Conservation (phyloP, 2,797 vertebrate genomes). For the Coregonus ussuriensis region DNA sequence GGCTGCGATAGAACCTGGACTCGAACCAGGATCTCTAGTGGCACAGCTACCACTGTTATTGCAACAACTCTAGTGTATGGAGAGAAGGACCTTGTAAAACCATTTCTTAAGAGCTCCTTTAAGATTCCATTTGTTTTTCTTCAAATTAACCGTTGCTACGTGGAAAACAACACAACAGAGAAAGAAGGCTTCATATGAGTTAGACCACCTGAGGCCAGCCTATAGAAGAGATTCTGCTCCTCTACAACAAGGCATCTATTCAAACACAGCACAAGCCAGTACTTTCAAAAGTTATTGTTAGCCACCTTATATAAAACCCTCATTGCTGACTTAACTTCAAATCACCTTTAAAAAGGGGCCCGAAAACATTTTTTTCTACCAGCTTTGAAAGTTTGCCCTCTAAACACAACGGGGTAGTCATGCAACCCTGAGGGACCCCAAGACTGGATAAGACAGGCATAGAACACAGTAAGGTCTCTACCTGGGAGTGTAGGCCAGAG, state of each 20-base stretch:
- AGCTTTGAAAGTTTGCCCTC: conserved; percentile 2
- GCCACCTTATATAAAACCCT: neutral
- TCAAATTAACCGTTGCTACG: conserved; percentile 18
- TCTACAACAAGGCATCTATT: conserved; percentile 32
- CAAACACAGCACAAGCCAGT: conserved; percentile 33
- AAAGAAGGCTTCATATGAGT: conserved; percentile 17
- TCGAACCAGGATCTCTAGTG: no score
- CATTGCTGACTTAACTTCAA: conserved; percentile 7
- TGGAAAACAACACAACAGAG: conserved; percentile 19
- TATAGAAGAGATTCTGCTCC: neutral
- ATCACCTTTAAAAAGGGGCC: neutral
- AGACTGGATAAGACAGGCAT: neutral
- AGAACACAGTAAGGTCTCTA: conserved; percentile 47
- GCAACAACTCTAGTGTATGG: conserved; percentile 8
- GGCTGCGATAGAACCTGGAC: no score
- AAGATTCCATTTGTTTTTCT: conserved; percentile 17
- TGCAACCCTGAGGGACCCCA: neutral
- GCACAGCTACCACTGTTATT: neutral
- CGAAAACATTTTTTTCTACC: neutral
- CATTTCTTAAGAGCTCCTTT: conserved; percentile 39
- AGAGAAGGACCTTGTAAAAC: conserved; percentile 30
- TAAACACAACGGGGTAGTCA: neutral
- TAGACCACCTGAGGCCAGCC: conserved; percentile 31
- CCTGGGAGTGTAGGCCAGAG: conserved; percentile 80
- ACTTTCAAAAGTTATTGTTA: conserved; percentile 33